Base-by-base conservation (phyloP, 1,140 invertebrate species). In the Drosophila pectinifera region DNA sequence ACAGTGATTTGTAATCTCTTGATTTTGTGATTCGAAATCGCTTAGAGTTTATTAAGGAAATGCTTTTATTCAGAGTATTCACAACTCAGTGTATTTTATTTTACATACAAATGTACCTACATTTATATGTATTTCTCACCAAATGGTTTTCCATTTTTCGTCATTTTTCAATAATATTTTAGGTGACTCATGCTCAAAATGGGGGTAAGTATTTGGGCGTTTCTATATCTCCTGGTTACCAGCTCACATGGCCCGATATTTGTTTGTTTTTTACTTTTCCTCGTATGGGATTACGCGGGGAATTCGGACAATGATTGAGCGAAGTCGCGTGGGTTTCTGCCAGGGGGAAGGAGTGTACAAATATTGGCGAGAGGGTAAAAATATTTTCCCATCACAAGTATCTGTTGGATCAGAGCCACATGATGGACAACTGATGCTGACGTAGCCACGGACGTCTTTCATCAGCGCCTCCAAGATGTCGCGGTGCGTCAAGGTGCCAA, bases 341-440 rank as follows among this genome's bases (percentile, higher is more conserved):
- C n/a, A n/a, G 45, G 13, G 2, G 4, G 39, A 8, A 10, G 11
- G 36, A 34, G 8, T 26, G 22, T 10, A 31, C 28, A 31, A 10
- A 31, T 18, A 13, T 34, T 5, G 8, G 24, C 24, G 5, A 48
- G 46, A 22, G 26, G 18, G 14, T 20, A 11, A 5, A 34, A 26
- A 68, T 22, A 57, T 41, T 16, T 69, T 22, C 0, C n/a, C 2
- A 43, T 28, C 41, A 26, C 10, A 53, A 53, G 49, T 53, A 53
- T 56, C 31, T 38, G 14, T 79, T 64, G 75, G 67, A 78, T 16
- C 45, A 53, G 18, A 57, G 75, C 74, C 74, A 78, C 14, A 56
- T 14, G 20, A 38, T 22, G 38, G 48, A 39, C 67, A 69, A n/a
- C 28, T 64, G 62, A 26, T 36, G 56, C 69, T 74, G 72, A 74